Evolutionary conservation across 2,888 invertebrate genomes (phyloP).

Genomic region (Pemphredon lugubris): DNA sequence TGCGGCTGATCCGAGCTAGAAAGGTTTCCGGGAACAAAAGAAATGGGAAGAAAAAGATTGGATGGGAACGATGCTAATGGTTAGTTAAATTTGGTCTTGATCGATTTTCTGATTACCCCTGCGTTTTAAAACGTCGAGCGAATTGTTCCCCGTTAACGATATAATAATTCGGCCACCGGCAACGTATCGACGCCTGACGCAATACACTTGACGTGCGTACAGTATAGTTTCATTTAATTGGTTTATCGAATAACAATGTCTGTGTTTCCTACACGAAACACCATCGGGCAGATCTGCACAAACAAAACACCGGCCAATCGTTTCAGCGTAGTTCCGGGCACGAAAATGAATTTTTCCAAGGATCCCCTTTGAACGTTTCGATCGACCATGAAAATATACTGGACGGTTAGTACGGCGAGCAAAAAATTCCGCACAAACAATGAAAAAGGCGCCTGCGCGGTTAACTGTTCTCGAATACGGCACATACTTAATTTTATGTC

Average conservation of each 20-base stretch:
- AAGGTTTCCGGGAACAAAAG: slow-evolving; percentile 23
- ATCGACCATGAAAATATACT: slow-evolving; percentile 8
- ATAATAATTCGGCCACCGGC: too few species aligned
- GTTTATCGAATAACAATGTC: too few species aligned
- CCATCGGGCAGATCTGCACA: not conserved
- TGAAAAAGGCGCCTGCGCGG: slow-evolving; percentile 40
- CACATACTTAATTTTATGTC: slow-evolving; percentile 62
- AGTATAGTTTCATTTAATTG: not conserved
- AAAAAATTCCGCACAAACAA: slow-evolving; percentile 47
- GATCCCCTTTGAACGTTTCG: not conserved
- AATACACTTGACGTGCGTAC: too few species aligned
- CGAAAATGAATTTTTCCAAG: not conserved
- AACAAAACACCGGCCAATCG: not conserved
- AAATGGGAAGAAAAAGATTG: slow-evolving; percentile 15
- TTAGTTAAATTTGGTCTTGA: slow-evolving; percentile 63
- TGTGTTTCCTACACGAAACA: not conserved
- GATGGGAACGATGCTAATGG: slow-evolving; percentile 44
- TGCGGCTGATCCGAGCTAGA: slow-evolving; percentile 40
- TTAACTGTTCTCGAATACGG: slow-evolving; percentile 46
- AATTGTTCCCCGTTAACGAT: too few species aligned
- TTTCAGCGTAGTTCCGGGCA: not conserved
- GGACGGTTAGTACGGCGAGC: slow-evolving; percentile 11
- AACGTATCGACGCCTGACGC: too few species aligned
- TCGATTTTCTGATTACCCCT: slow-evolving; percentile 30
- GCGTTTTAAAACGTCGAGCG: slow-evolving; percentile 31